Evolutionary conservation across 1,140 invertebrate genomes (phyloP).

Genomic region (Trypoxylus dichotomus): DNA sequence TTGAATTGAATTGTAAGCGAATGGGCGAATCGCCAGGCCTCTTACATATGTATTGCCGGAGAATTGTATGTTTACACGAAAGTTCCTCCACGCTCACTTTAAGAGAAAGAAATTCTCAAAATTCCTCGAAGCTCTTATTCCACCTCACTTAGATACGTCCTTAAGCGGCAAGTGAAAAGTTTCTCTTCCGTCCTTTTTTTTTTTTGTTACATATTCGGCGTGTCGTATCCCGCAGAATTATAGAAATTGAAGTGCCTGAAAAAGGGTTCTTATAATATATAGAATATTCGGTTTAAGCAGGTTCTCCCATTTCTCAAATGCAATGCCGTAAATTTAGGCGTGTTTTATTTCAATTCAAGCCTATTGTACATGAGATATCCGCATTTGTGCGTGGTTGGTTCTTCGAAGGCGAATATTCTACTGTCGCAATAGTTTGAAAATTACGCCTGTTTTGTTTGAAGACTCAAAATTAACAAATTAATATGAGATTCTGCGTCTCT

Average conservation of each 20-base stretch:
- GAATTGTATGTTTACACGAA: slow-evolving; percentile 41
- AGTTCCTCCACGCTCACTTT: background rate
- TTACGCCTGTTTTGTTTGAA: too few relatives aligned
- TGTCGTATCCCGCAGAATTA: slow-evolving; percentile 6
- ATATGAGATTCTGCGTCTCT: too few relatives aligned
- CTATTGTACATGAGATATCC: background rate
- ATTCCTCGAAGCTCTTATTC: slow-evolving; percentile 10
- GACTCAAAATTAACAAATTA: too few relatives aligned
- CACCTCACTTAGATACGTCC: slow-evolving; percentile 5
- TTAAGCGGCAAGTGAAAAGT: slow-evolving; percentile 7
- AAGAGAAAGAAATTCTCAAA: background rate
- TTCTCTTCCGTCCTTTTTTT: background rate
- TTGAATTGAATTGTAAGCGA: slow-evolving; percentile 42
- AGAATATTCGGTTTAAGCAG: slow-evolving; percentile 19
- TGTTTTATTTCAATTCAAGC: background rate
- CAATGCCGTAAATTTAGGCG: slow-evolving; percentile 27
- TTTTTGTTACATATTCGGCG: slow-evolving; percentile 5
- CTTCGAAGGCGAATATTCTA: too few relatives aligned
- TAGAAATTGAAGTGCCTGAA: slow-evolving; percentile 23
- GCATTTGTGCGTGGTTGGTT: too few relatives aligned
- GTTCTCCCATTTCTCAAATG: slow-evolving; percentile 40
- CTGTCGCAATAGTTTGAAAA: too few relatives aligned
- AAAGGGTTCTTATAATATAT: slow-evolving; percentile 11
- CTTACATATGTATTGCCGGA: slow-evolving; percentile 40
- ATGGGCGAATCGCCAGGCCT: slow-evolving; percentile 36